Evolutionary conservation across 2,888 invertebrate species (phyloP).

Genomic region (Lepidonotus clava): DNA sequence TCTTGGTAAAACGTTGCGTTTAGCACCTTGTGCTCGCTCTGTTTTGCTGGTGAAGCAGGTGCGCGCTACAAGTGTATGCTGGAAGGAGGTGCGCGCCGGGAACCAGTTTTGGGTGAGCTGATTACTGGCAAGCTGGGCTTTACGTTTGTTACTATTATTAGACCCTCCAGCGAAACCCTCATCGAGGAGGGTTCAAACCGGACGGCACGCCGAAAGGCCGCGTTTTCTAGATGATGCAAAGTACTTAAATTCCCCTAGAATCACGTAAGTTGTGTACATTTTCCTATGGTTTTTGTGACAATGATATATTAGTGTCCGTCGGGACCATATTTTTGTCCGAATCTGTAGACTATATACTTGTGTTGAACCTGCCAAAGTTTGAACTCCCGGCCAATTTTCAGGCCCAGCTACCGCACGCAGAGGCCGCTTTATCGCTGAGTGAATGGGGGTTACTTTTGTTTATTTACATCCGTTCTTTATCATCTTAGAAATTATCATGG

Average conservation of each 20-base stretch:
- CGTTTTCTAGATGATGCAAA: background rate
- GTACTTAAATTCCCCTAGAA: background rate
- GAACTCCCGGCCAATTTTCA: background rate
- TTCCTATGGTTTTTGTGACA: background rate
- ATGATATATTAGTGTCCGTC: background rate
- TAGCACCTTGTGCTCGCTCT: background rate
- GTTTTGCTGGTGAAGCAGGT: background rate
- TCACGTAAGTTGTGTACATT: constrained; percentile 21
- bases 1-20: background rate
- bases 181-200: background rate
- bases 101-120: background rate
- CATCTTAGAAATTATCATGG: too few species aligned
- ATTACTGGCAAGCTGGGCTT: background rate
- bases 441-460: background rate
- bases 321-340: background rate
- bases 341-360: background rate
- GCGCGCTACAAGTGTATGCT: background rate
- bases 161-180: constrained; percentile 36
- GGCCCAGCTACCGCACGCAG: background rate
- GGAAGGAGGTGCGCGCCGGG: background rate
- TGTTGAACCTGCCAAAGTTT: background rate
- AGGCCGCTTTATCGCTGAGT: too few species aligned
- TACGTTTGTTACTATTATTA: background rate
- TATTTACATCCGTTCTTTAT: too few species aligned
- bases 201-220: constrained; percentile 5